Evolutionary conservation across 2,113 vertebrate genomes (phyloP).

Genomic region (Macquaria ambigua): DNA sequence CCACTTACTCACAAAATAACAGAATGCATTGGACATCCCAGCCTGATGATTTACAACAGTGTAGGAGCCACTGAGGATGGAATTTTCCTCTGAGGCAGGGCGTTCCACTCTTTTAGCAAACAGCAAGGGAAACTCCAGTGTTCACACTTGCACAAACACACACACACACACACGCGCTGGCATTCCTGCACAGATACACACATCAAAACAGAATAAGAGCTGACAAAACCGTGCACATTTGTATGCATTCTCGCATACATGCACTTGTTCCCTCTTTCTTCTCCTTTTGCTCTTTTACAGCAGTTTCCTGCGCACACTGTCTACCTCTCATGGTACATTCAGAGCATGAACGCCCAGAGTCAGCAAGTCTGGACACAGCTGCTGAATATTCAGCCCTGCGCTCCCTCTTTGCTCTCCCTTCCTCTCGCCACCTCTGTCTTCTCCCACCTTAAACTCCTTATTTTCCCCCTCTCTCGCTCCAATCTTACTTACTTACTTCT

Average conservation of each 20-base stretch:
- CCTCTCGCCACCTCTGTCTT: slow-evolving; percentile 41
- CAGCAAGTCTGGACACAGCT: slow-evolving; percentile 83
- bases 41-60: slow-evolving; percentile 61
- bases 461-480: slow-evolving; percentile 6
- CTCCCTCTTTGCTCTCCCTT: slow-evolving; percentile 31
- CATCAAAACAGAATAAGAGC: neutral
- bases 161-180: neutral
- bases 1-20: slow-evolving; percentile 16
- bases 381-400: slow-evolving; percentile 80
- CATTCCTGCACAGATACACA: slow-evolving; percentile 38
- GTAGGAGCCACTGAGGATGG: slow-evolving; percentile 56
- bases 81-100: slow-evolving; percentile 76
- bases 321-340: slow-evolving; percentile 75
- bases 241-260: slow-evolving; percentile 15
- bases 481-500: slow-evolving; percentile 11
- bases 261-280: slow-evolving; percentile 36
- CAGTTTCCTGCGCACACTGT: slow-evolving; percentile 50
- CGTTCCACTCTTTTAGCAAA: slow-evolving; percentile 58
- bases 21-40: slow-evolving; percentile 36
- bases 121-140: slow-evolving; percentile 54
- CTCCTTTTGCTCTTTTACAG: slow-evolving; percentile 36
- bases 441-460: slow-evolving; percentile 57
- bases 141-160: slow-evolving; percentile 25
- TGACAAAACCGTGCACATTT: slow-evolving; percentile 16
- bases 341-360: slow-evolving; percentile 79